Evolutionary conservation across 2,888 invertebrate species (phyloP).

Genomic region (Camponotus fellah): DNA sequence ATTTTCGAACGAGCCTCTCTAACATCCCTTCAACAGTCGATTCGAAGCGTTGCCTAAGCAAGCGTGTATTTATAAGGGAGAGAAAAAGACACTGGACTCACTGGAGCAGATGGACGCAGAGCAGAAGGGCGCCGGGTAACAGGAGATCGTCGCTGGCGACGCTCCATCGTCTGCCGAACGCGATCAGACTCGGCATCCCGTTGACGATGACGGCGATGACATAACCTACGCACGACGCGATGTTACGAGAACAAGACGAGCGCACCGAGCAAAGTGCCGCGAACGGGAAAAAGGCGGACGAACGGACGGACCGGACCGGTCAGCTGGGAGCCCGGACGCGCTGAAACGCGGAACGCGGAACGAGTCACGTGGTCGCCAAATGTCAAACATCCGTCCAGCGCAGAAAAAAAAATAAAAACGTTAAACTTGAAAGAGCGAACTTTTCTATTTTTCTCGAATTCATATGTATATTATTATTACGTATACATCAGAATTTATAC

Average conservation of each 20-base stretch:
- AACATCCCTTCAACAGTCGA: not conserved
- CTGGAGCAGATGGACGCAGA: constrained; percentile 91
- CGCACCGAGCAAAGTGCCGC: not conserved
- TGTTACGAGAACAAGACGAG: not conserved
- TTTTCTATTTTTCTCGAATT: not conserved
- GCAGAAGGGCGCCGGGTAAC: constrained; percentile 92
- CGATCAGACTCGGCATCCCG: constrained; percentile 93
- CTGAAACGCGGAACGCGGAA: constrained; percentile 61
- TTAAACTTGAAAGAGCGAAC: not conserved
- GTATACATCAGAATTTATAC: no score
- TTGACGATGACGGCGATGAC: constrained; percentile 47
- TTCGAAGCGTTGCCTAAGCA: not conserved
- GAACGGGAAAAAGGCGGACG: constrained; percentile 25
- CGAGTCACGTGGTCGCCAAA: not conserved
- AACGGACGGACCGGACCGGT: constrained; percentile 40
- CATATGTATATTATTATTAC: no score
- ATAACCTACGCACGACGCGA: constrained; percentile 61
- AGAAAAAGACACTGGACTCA: constrained; percentile 88
- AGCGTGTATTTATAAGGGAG: not conserved
- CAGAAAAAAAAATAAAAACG: not conserved
- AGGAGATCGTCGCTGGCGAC: constrained; percentile 95
- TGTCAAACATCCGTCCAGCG: not conserved
- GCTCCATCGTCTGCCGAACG: constrained; percentile 94
- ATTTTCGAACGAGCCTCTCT: not conserved
- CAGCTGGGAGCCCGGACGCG: constrained; percentile 53